Evolutionary conservation across 2,113 vertebrate species (phyloP), one percentile per base, ranked within the genome.

Genomic region (Menura novaehollandiae): DNA sequence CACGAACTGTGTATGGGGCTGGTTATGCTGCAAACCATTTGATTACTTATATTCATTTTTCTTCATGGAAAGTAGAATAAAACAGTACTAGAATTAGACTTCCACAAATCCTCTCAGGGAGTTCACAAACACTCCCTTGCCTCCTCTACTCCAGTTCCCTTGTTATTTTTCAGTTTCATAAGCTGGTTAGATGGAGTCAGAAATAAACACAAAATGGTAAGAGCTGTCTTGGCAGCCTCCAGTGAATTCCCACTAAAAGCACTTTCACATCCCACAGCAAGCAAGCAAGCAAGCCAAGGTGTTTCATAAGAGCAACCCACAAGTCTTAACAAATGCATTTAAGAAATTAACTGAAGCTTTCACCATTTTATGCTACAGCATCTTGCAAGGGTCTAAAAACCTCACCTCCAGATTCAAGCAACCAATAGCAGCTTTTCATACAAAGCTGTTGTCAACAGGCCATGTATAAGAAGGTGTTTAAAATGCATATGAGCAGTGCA

Each of bases 261-360:
- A 74, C 53, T 92, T 88, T 92, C 72, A 92, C 55, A 86, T 77
- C 68, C 76, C 84, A 51, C 75, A 86, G 53, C 41, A 89, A 88
- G 76, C n/a, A 81, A 89, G 76, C 43, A 85, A 78, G 64, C n/a
- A 93, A 94, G 80, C 55, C 79, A 91, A 86, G 72, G 89, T 76
- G 43, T 93, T 95, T 88, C 6, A 1, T 83, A 84, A 95, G 63
- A 94, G 33, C 68, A 93, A 74, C 67, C 41, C 85, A 86, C 85
- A 95, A 91, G 74, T 66, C 46, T 49, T 80, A 95, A 95, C 66
- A 43, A 94, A 91, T 7, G 8, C 33, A 62, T 76, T 92, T 85
- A 91, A 28, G 16, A 91, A 91, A 77, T 74, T 91, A 96, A 92
- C 41, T 49, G n/a, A 90, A 88, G 59, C n/a, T 83, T 85, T 92